Percentiles rank a stretch among this genome's conserved stretches.
phyloP scores from a whole-genome alignment of 1,140 invertebrate genomes.

The Ceratina australensis region DNA sequence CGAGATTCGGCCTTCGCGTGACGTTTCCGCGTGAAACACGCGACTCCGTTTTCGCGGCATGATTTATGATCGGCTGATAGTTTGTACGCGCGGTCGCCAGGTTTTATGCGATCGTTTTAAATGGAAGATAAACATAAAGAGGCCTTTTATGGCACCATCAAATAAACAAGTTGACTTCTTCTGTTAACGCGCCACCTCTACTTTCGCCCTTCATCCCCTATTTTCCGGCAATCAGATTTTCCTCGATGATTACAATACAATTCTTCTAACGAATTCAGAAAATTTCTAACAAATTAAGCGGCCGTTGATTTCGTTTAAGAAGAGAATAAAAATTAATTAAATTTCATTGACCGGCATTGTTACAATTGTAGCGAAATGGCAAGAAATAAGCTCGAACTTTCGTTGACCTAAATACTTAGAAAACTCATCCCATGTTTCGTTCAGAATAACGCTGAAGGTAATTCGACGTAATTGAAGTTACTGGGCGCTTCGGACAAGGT shows the following conservation, averaged over 20 bases:
- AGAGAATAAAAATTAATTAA: background rate
- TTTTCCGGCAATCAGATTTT: conserved; percentile 36
- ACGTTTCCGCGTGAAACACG: conserved; percentile 36
- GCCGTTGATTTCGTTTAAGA: background rate
- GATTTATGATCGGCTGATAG: conserved; percentile 78
- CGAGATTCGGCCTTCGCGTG: background rate
- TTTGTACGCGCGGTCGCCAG: conserved; percentile 76
- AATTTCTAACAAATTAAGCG: too few relatives aligned
- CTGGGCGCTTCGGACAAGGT: background rate
- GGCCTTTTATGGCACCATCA: conserved; percentile 80
- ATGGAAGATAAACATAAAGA: conserved; percentile 81
- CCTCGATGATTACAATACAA: background rate
- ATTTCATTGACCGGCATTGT: too few relatives aligned
- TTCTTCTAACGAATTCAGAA: too few relatives aligned
- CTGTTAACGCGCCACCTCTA: conserved; percentile 71
- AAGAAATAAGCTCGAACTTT: background rate
- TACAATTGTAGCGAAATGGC: background rate
- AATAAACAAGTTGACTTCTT: conserved; percentile 81
- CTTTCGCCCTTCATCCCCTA: conserved; percentile 40
- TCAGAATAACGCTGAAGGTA: background rate
- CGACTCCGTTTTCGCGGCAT: conserved; percentile 69
- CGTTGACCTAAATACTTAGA: background rate
- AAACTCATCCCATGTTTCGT: background rate
- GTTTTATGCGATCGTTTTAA: conserved; percentile 79
- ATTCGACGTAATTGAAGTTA: conserved; percentile 7